Conservation (phyloP, 2,113 vertebrate species). For the Anoplopoma fimbria region DNA sequence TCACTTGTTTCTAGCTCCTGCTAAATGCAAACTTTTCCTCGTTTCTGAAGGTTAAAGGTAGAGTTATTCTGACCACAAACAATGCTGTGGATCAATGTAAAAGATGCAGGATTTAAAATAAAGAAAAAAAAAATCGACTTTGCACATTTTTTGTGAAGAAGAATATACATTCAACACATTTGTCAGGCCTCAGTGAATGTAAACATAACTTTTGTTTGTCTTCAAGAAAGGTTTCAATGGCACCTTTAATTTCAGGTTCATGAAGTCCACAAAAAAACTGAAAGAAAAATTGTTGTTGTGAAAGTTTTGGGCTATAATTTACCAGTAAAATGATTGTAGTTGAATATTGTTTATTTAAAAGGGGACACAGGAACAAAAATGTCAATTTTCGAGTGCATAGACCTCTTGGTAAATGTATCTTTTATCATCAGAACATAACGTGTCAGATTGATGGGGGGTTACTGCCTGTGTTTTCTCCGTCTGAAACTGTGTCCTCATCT, state of each 20-base stretch:
- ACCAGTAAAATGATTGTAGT: not conserved
- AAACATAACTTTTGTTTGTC: not conserved
- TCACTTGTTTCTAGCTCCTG: not conserved
- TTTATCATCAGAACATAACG: not conserved
- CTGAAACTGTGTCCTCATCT: slow-evolving; percentile 27
- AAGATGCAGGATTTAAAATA: not conserved
- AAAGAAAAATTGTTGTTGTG: not conserved
- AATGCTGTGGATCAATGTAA: not conserved
- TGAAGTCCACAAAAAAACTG: not conserved
- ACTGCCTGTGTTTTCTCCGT: not conserved
- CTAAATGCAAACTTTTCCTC: not conserved
- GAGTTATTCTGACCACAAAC: too few species aligned
- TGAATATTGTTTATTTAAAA: not conserved
- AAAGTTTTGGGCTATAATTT: not conserved
- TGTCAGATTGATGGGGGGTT: slow-evolving; percentile 22
- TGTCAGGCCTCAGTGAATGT: too few species aligned
- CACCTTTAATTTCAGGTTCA: not conserved
- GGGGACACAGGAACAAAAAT: not conserved
- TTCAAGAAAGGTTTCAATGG: not conserved
- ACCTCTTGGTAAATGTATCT: not conserved
- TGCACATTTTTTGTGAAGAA: not conserved
- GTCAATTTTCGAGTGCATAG: not conserved
- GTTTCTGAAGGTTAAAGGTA: not conserved
- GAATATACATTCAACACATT: not conserved
- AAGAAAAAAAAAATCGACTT: not conserved